Evolutionary conservation across 2,888 invertebrate genomes (phyloP).

Genomic region (Ferrisia virgata): DNA sequence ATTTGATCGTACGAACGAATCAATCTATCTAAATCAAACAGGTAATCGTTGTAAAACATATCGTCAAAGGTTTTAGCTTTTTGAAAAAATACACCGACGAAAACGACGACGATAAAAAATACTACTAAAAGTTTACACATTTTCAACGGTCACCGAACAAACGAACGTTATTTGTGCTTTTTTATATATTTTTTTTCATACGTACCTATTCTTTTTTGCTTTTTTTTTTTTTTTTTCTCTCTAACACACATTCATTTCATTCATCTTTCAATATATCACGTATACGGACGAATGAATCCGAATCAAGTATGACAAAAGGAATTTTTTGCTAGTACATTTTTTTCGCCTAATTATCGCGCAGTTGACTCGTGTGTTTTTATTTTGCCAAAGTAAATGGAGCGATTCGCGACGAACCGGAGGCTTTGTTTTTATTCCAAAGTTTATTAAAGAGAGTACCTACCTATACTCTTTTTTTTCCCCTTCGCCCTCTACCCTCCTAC

Average conservation of each 20-base stretch:
- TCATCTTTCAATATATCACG: not conserved
- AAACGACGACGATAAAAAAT: not conserved
- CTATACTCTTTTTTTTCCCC: too few relatives aligned
- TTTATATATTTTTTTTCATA: too few relatives aligned
- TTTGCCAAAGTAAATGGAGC: constrained; percentile 1
- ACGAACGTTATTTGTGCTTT: too few relatives aligned
- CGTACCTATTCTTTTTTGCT: too few relatives aligned
- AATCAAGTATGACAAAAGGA: not conserved
- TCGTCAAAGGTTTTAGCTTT: not conserved
- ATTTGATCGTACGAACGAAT: not conserved
- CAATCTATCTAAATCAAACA: not conserved
- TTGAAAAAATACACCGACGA: not conserved
- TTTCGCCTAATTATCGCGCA: not conserved
- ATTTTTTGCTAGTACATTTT: not conserved
- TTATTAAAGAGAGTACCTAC: not conserved
- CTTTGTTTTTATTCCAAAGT: constrained; percentile 5
- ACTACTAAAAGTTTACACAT: not conserved
- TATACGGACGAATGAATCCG: not conserved
- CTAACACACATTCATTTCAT: not conserved
- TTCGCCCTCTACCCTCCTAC: too few relatives aligned
- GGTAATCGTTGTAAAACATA: not conserved
- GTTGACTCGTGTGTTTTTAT: not conserved
- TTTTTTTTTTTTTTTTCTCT: too few relatives aligned
- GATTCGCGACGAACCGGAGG: not conserved
- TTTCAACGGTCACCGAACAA: constrained; percentile 7